Base-by-base conservation (phyloP, 2,797 vertebrate species). In the Balearica regulorum region DNA sequence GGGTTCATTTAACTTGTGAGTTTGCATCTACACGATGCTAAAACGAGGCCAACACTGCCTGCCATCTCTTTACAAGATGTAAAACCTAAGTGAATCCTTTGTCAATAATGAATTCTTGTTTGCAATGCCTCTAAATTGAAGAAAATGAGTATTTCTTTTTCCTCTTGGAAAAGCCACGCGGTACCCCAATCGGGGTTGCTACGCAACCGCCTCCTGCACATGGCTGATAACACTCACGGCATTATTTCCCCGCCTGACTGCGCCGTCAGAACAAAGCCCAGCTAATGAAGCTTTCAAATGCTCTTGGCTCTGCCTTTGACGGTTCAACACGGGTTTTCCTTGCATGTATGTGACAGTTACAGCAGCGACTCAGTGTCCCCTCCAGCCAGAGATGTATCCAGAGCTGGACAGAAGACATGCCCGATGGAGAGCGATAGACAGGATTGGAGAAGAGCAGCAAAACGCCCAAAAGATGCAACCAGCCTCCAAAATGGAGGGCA, bases 131-230 rank as follows among this genome's bases (percentile, higher is more conserved):
- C 35, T 85, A 98, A 97, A 95, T 96, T 97, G 95, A 80, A 89
- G 94, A 93, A 97, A 96, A 98, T 93, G 76, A 94, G 84, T 84
- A 76, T 84, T 97, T 97, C 96, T 97, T 44, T 83, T 80, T 91
- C 18, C 66, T 84, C 73, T 86, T 2, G 1, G 87, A 97, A 94
- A 88, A 95, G 93, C 87, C 90, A 90, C 29, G 49, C 92, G 60
- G 87, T 94, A 92, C 97, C 98, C 96, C 97, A 87, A 90, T 94
- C 95, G 96, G 97, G 95, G 99, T 99, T 99, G 99, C 99, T 99
- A 99, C 94, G 99, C 99, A 98, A 99, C 99, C 73, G 44, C 14
- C 39, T 98, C 98, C 99, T 99, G 99, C 99, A 98, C 98, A 97
- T 80, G 98, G 96, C 98, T 98, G 99, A 99, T 99, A 99, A 99